Percentiles rank a stretch among this genome's conserved stretches.
Evolutionary conservation across 2,113 vertebrate species (phyloP).

Genomic region (Vulpes vulpes): DNA sequence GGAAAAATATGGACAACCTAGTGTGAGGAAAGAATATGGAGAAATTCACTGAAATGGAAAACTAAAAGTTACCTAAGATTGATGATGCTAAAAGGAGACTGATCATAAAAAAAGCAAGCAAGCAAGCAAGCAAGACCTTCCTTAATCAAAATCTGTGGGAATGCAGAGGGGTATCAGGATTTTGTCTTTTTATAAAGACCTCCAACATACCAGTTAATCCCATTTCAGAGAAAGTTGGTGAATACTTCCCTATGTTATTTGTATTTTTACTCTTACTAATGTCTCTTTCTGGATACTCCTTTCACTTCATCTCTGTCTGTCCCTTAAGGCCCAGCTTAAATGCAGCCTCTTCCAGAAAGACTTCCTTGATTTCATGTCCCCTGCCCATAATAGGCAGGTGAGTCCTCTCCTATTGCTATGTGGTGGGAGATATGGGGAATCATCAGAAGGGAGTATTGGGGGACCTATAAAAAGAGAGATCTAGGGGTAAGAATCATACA

Average conservation of each 20-base stretch:
- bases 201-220: neutral
- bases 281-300: neutral
- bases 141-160: slow-evolving; percentile 23
- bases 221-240: slow-evolving; percentile 30
- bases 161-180: neutral
- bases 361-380: neutral
- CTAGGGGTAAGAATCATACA: neutral
- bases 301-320: neutral
- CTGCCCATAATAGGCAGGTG: neutral
- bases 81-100: neutral
- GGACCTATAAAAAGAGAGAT: neutral
- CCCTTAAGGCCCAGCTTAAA: neutral
- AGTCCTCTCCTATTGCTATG: neutral
- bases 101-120: neutral
- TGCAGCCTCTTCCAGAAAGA: neutral
- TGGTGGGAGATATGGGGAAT: neutral
- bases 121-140: neutral
- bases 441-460: neutral
- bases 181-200: neutral
- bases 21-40: neutral
- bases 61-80: neutral
- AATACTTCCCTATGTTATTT: neutral
- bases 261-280: neutral
- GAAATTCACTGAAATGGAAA: neutral
- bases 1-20: neutral